Base-by-base conservation (phyloP, 2,888 invertebrate species). In the Plagiodera versicolora region DNA sequence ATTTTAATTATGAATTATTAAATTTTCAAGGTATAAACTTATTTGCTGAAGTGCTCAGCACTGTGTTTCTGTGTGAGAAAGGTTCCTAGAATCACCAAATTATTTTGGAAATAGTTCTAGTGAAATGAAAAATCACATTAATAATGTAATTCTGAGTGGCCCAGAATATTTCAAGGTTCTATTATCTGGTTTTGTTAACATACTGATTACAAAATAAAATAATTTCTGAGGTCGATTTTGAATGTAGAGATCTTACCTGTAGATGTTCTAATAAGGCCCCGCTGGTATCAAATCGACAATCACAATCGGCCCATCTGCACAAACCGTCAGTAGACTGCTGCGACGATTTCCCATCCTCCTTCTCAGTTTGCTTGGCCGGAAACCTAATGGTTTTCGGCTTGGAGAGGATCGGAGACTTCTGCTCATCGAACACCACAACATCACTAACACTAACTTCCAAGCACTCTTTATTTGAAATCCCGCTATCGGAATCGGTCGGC, bases 291-390 rank as follows among this genome's bases (percentile, higher is more conserved):
- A 91, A 90, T 76, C 87, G 87, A 71, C 85, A 85, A 72, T 86
- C 87, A 81, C 94, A 94, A 75, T 91, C 89, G 77, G 89, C 87
- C 94, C 94, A 94, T 68, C 89, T 84, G 76, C 94, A 94, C 61
- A 87, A 81, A 46, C 77, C 75, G 47, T 79, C 79, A 19, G 65
- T 77, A 70, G 65, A 74, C 62, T 71, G 79, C 70, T 71, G 76
- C 74, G 68, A 74, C 65, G 66, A 70, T 75, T 68, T 76, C 67
- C 70, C 69, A 30, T 75, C 72, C 14, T 80, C 73, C 45, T 75
- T 73, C 14, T 77, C 74, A 30, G 79, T 77, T 67, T 78, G 82
- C 71, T 81, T 83, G 10, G 86, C 89, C 0, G 92, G 92, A 78
- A 92, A 92, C 73, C 92, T 84, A 69, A 93, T 88, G 61, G 89